Evolutionary conservation across 37 sponge, comb jelly and placozoan species (phyloP), one percentile per base, ranked within the genome.

Genomic region (Diacarnus erythraeanus): DNA sequence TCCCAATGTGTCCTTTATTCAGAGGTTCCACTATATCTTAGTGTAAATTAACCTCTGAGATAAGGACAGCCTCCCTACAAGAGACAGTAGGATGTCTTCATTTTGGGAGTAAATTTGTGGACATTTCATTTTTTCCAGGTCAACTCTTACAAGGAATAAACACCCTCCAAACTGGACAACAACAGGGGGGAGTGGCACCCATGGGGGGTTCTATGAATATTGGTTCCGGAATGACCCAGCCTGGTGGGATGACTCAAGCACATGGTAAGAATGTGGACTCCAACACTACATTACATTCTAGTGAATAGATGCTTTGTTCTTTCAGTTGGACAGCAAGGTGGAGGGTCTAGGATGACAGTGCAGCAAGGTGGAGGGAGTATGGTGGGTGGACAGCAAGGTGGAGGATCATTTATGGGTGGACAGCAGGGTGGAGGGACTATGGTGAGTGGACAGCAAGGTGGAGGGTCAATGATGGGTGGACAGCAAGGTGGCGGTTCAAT

Each of bases 251-350:
- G 34, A 20, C 33, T n/a, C n/a, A n/a, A n/a, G n/a, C n/a, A n/a
- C n/a, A n/a, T n/a, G n/a, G n/a, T n/a, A n/a, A n/a, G n/a, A n/a
- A n/a, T n/a, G n/a, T n/a, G n/a, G n/a, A n/a, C n/a, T n/a, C n/a
- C 12, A 47, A 47, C 12, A 47, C 6, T 47, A 47, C 12, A 47
- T 47, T 15, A 15, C 6, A 47, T 12, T 15, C 12, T 47, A 12
- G 51, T 15, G 51, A 47, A 47, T 47, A 12, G 12, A 47, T 47
- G 10, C 51, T 47, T 47, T 47, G 12, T 12, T 47, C 51, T 12
- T 47, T 47, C 12, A 47, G 51, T 47, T 47, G 64, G 64, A 2
- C 75, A 75, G 75, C 73, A 72, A 43, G 27, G 17, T 21, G 59
- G 75, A 30, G 59, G 75, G 23, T 57, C 10, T 27, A 4, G 22